These are phyloP conservation scores for Pachypsylla venusta DNA, from an alignment of 1,140 invertebrate species.

Conservation along the genomic window DNA sequence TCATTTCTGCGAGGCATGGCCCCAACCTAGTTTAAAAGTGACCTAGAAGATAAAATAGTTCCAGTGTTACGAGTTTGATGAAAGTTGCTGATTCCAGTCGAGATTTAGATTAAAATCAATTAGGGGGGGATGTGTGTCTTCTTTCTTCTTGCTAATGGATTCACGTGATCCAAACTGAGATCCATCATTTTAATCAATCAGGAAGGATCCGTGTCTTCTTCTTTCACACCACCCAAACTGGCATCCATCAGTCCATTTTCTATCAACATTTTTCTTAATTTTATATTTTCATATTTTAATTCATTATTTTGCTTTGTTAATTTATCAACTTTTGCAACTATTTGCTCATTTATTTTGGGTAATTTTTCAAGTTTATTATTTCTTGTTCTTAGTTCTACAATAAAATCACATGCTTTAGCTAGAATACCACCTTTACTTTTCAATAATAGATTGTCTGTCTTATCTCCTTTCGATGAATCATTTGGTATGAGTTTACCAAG, in stretches of 20 bases:
- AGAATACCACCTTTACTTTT: constrained; percentile 92
- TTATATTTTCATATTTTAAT: constrained; percentile 22
- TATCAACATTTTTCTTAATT: constrained; percentile 19
- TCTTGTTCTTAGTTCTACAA: constrained; percentile 61
- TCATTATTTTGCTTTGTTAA: constrained; percentile 19
- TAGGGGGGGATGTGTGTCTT: no score
- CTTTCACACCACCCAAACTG: not conserved
- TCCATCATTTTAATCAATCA: not conserved
- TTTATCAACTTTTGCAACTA: constrained; percentile 20
- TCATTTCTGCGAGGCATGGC: no score
- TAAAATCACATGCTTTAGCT: constrained; percentile 92
- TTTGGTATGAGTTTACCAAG: constrained; percentile 45
- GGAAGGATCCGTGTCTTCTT: not conserved
- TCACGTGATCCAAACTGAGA: not conserved
- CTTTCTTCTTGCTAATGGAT: no score
- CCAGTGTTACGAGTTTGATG: no score
- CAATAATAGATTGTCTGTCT: constrained; percentile 17
- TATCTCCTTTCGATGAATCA: not conserved
- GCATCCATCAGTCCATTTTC: constrained; percentile 20
- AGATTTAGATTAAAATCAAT: no score
- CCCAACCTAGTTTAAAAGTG: no score
- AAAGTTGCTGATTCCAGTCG: no score
- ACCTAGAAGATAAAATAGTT: no score
- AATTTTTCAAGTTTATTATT: constrained; percentile 41
- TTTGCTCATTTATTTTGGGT: constrained; percentile 24